Conservation (phyloP, 2,888 invertebrate species). For the Mayetiola destructor region DNA sequence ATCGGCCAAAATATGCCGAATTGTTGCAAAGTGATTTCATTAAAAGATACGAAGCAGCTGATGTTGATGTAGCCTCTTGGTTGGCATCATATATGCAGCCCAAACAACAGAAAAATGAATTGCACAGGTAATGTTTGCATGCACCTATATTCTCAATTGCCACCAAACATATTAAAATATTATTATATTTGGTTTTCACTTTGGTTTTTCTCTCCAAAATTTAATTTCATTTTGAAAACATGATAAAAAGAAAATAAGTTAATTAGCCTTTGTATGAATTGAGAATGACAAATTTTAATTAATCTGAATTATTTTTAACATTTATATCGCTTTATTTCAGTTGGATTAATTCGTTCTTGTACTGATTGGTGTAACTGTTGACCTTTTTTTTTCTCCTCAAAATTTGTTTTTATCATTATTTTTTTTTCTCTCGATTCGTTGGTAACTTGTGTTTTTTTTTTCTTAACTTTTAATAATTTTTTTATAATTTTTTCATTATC, state of each 20-base stretch:
- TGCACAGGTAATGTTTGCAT: conserved; percentile 29
- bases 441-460: background rate
- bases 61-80: conserved; percentile 71
- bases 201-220: too few relatives aligned
- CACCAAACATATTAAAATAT: too few relatives aligned
- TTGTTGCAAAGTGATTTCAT: conserved; percentile 81
- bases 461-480: background rate
- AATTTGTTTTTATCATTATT: background rate
- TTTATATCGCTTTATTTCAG: too few relatives aligned
- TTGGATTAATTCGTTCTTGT: too few relatives aligned
- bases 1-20: conserved; percentile 86
- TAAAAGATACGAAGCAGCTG: conserved; percentile 54
- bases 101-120: conserved; percentile 21
- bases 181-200: too few relatives aligned
- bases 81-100: conserved; percentile 50
- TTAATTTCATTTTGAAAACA: too few relatives aligned
- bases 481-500: background rate
- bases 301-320: too few relatives aligned
- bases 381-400: background rate
- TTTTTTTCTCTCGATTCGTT: background rate
- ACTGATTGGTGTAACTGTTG: too few relatives aligned
- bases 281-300: too few relatives aligned
- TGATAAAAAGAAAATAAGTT: too few relatives aligned
- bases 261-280: too few relatives aligned
- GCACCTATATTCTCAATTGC: conserved; percentile 18